phyloP scores from a whole-genome alignment of 2,113 vertebrate genomes.

The Macrotus californicus region DNA sequence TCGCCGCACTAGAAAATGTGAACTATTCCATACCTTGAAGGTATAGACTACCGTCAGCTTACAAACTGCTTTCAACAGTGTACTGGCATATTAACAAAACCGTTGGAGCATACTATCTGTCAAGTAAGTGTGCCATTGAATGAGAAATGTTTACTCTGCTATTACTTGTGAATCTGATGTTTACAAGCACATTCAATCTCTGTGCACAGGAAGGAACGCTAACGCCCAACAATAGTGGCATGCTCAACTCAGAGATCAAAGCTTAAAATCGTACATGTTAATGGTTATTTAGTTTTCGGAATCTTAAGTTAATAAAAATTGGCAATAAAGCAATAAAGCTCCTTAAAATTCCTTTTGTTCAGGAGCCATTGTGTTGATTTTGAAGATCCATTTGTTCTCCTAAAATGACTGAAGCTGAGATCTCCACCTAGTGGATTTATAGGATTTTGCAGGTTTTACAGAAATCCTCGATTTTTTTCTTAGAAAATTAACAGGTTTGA shows the following conservation, averaged over 20 bases:
- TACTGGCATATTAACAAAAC: neutral
- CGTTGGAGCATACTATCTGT: neutral
- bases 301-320: constrained; percentile 59
- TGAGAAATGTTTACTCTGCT: neutral
- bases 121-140: neutral
- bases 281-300: constrained; percentile 60
- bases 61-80: neutral
- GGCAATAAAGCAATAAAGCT: constrained; percentile 29
- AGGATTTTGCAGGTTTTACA: neutral
- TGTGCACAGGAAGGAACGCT: neutral
- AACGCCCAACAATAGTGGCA: neutral
- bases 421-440: constrained; percentile 44
- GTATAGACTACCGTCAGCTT: too few relatives aligned
- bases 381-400: neutral
- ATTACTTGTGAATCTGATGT: constrained; percentile 2
- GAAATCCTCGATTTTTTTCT: neutral
- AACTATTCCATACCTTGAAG: neutral
- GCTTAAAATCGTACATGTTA: neutral
- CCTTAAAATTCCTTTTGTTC: constrained; percentile 57
- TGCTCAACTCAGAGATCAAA: constrained; percentile 16
- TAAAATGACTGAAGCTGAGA: neutral
- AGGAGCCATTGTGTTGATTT: constrained; percentile 33
- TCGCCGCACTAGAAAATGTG: neutral
- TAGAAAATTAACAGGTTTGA: neutral
- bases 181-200: constrained; percentile 14